Evolutionary conservation across 2,113 vertebrate genomes (phyloP), one percentile per base, ranked within the genome.

Genomic region (Eira barbara): DNA sequence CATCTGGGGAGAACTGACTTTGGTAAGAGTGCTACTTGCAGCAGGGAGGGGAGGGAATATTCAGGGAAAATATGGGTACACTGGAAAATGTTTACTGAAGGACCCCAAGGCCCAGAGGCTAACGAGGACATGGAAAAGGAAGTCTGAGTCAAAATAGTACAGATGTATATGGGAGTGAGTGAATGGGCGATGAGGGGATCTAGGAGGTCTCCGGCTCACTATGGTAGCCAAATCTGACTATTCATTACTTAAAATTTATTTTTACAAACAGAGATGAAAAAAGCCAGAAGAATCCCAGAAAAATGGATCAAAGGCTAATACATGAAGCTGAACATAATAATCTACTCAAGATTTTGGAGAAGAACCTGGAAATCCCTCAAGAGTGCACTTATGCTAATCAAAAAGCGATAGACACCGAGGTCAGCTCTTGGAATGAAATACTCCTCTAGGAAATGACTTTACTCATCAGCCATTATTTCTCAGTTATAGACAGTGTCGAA

Each of bases 321-420:
- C 23, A 2, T 29, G 83, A 95, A 89, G 94, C 97, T 36, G 96
- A 98, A 69, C 11, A 67, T 61, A 29, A 95, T 57, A 39, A 25
- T 79, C 86, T 98, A 23, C 34, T 96, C 76, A 79, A 67, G 89
- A 79, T 39, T 94, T 80, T 98, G 73, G 11, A 97, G 36, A 98
- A 98, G 94, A 91, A 96, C 69, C 42, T 80, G 55, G 96, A 93
- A 80, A 97, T 98, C 13, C 97, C 98, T n/a, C 27, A 61, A 29
- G 98, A 98, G 6, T 98, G 97, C 79, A 98, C 97, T 0, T 97
- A 98, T 10, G 98, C 95, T 55, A 93, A 98, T 59, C 79, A 42
- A 14, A 98, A 95, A 63, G 95, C 52, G 1, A 63, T 98, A 10
- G 96, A 98, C 4, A 0, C n/a, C 8, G n/a, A 98, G 97, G 98